Conservation (phyloP, 1,140 invertebrate genomes). For the Brachionus sp. region DNA sequence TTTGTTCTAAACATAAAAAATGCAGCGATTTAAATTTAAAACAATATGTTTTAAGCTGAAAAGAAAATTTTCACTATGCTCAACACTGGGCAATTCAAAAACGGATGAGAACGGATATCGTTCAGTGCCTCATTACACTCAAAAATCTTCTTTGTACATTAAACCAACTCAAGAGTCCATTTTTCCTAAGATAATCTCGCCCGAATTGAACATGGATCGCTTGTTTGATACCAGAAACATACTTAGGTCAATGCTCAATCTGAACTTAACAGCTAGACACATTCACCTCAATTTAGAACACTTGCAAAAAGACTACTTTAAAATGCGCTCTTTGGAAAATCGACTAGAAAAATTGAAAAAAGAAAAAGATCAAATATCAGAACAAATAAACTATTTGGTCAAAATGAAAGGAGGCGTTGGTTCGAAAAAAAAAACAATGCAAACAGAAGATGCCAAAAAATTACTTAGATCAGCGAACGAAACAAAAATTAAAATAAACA, state of each 20-base stretch:
- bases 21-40: background rate
- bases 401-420: background rate
- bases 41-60: background rate
- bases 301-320: constrained; percentile 30
- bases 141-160: constrained; percentile 28
- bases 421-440: constrained; percentile 27
- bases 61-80: background rate
- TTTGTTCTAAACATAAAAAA: background rate
- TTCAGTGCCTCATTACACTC: constrained; percentile 22
- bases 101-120: constrained; percentile 7
- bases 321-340: constrained; percentile 1
- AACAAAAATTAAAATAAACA: constrained; percentile 19
- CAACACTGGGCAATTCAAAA: background rate
- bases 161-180: background rate
- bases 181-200: constrained; percentile 8
- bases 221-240: constrained; percentile 35
- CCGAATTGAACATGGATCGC: constrained; percentile 23
- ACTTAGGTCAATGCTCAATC: background rate
- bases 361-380: constrained; percentile 23
- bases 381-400: constrained; percentile 10
- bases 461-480: constrained; percentile 19
- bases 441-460: background rate
- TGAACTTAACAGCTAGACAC: constrained; percentile 2
- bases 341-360: background rate
- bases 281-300: constrained; percentile 22